Percentiles rank a stretch among this genome's conserved stretches.
Conservation (phyloP, 2,888 invertebrate genomes). For the Branchellion lobata region DNA sequence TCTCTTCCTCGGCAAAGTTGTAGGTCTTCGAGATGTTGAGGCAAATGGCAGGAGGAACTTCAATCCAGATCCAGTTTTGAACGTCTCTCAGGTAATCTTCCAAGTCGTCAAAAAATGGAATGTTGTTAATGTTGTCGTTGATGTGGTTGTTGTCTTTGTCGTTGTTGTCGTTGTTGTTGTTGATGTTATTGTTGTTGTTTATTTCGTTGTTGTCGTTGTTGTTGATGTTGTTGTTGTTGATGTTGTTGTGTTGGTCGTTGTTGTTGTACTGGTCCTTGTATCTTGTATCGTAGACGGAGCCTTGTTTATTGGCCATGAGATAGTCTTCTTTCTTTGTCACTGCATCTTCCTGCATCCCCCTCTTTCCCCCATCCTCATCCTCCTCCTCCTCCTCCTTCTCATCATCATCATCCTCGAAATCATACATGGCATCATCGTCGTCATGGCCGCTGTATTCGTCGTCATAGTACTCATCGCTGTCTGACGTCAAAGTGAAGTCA, state of each 20-base stretch:
- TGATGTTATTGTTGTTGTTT: not conserved
- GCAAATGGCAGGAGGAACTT: conserved; percentile 1
- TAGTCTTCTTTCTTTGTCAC: no score
- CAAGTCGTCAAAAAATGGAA: no score
- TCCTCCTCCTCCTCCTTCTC: no score
- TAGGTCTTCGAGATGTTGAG: not conserved
- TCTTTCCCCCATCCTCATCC: no score
- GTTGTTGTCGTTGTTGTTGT: no score
- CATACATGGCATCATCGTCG: not conserved
- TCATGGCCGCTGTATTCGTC: not conserved
- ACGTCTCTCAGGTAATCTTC: no score
- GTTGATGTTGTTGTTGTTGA: not conserved
- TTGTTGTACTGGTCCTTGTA: not conserved
- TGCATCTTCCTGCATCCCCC: no score
- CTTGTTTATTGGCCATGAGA: no score
- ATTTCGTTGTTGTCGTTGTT: not conserved
- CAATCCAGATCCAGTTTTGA: not conserved
- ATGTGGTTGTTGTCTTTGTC: no score
- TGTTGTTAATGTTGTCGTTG: no score
- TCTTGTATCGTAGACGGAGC: not conserved
- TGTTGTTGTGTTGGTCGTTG: not conserved
- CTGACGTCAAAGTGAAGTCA: no score
- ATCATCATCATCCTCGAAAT: no score
- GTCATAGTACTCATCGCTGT: not conserved
- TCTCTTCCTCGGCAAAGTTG: not conserved